These are phyloP conservation scores for Fistularia commersonii DNA, from an alignment of 2,797 vertebrate genomes.

Conservation along the genomic window DNA sequence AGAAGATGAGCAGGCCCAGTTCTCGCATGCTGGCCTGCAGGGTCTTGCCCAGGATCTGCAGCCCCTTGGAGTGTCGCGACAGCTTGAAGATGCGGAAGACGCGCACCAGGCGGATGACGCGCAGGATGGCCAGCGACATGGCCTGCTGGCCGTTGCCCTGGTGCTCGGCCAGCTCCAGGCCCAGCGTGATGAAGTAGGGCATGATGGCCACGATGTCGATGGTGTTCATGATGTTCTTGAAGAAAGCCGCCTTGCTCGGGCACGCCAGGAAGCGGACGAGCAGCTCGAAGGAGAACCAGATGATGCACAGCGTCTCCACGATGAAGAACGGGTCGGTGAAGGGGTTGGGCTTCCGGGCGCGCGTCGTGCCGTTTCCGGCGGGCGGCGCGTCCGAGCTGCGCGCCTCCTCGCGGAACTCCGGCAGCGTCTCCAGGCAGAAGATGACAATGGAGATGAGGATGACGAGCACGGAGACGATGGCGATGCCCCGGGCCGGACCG, in stretches of 20 bases:
- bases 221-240: slow-evolving; percentile 95
- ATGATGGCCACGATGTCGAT: slow-evolving; percentile 94
- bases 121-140: slow-evolving; percentile 87
- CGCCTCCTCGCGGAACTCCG: slow-evolving; percentile 82
- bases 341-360: slow-evolving; percentile 69
- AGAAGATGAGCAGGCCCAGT: slow-evolving; percentile 89
- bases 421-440: slow-evolving; percentile 92
- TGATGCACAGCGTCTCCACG: slow-evolving; percentile 90
- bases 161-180: slow-evolving; percentile 85
- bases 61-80: slow-evolving; percentile 85
- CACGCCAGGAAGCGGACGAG: slow-evolving; percentile 89
- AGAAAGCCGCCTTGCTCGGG: slow-evolving; percentile 92
- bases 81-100: slow-evolving; percentile 92
- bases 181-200: slow-evolving; percentile 92
- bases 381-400: slow-evolving; percentile 36
- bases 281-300: slow-evolving; percentile 95
- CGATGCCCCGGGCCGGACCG: slow-evolving; percentile 85
- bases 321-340: slow-evolving; percentile 95
- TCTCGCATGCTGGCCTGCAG: slow-evolving; percentile 91
- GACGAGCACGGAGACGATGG: slow-evolving; percentile 90
- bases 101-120: slow-evolving; percentile 86
- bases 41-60: slow-evolving; percentile 87
- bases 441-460: slow-evolving; percentile 94
- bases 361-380: slow-evolving; percentile 46
- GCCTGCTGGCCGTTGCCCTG: slow-evolving; percentile 87